phyloP scores from a whole-genome alignment of 2,113 vertebrate species.

The Anguilla rostrata region DNA sequence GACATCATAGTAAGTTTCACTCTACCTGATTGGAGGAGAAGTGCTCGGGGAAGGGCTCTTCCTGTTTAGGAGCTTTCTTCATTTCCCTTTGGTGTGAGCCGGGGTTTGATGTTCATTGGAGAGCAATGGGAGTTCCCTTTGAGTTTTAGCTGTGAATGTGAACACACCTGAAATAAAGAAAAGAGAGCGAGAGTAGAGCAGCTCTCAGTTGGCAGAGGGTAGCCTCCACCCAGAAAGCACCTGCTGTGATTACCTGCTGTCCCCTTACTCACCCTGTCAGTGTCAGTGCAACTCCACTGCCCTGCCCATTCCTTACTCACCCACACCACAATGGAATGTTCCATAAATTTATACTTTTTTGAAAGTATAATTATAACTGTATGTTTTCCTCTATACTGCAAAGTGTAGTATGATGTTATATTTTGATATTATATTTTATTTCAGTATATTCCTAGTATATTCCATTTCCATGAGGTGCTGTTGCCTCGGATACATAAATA shows the following conservation, averaged over 20 bases:
- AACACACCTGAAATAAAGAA: neutral
- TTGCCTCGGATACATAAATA: neutral
- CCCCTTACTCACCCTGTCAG: neutral
- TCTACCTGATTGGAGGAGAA: neutral
- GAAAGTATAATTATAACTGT: too few species aligned
- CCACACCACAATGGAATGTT: neutral
- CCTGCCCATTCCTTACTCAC: neutral
- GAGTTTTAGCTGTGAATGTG: neutral
- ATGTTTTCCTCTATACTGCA: too few species aligned
- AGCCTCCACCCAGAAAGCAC: neutral
- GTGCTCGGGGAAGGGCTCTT: neutral
- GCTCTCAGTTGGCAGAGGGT: too few species aligned
- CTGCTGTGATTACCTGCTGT: neutral
- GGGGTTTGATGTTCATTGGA: neutral
- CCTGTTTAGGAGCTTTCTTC: neutral
- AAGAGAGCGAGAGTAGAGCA: neutral
- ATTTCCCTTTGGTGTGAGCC: neutral
- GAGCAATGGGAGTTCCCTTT: too few species aligned
- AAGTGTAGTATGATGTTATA: too few species aligned
- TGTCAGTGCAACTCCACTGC: neutral
- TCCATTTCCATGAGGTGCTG: neutral
- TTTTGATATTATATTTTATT: too few species aligned
- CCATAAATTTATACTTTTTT: too few species aligned
- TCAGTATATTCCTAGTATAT: neutral
- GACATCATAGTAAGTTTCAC: neutral